Conservation (phyloP, 2,888 invertebrate genomes). For the Pyralis farinalis region DNA sequence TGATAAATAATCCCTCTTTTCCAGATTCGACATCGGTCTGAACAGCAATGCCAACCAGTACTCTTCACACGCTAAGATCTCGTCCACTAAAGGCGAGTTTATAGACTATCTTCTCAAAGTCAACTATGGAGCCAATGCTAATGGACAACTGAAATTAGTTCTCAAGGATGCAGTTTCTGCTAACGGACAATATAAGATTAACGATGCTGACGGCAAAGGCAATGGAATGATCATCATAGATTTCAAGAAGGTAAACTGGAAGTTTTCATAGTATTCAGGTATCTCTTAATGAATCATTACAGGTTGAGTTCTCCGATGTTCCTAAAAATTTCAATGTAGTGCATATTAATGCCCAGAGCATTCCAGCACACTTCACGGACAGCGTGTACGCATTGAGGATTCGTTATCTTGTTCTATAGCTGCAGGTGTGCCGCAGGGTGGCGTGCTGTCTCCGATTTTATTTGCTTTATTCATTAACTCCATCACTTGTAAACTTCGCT, state of each 20-base stretch:
- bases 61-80: conserved; percentile 77
- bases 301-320: too few species aligned
- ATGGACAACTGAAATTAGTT: conserved; percentile 76
- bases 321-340: too few species aligned
- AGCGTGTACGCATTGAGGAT: too few species aligned
- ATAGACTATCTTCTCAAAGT: conserved; percentile 80
- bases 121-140: conserved; percentile 54
- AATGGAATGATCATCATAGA: conserved; percentile 81
- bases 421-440: too few species aligned
- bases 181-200: conserved; percentile 82
- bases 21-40: conserved; percentile 69
- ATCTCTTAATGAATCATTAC: too few species aligned
- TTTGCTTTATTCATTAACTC: too few species aligned
- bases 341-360: too few species aligned
- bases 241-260: conserved; percentile 69
- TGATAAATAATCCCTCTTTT: not conserved
- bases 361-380: too few species aligned
- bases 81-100: conserved; percentile 62
- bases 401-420: too few species aligned
- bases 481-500: too few species aligned
- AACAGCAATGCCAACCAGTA: conserved; percentile 61
- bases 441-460: too few species aligned
- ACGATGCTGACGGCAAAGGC: conserved; percentile 83
- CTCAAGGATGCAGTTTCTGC: conserved; percentile 82
- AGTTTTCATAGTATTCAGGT: too few species aligned